These are phyloP conservation scores for Gorsachius goisagi DNA, from an alignment of 2,113 vertebrate species.

Conservation along the genomic window DNA sequence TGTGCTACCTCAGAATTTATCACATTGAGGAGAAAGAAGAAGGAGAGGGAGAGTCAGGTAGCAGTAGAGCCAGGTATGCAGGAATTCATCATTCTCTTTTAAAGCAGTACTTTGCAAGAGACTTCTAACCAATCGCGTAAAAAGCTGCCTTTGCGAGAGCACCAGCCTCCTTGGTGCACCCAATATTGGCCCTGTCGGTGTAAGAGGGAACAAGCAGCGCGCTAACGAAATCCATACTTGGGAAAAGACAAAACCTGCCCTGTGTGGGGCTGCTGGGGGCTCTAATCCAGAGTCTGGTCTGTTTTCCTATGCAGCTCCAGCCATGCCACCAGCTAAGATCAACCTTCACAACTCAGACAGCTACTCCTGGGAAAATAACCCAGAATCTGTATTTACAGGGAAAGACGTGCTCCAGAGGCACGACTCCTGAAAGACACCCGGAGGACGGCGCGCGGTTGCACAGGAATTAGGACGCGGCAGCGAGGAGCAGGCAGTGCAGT, in stretches of 20 bases:
- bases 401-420: not conserved
- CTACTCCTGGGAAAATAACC: not conserved
- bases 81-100: not conserved
- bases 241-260: not conserved
- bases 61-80: fast-evolving
- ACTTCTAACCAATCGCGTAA: not conserved
- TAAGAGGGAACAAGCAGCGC: not conserved
- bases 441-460: not conserved
- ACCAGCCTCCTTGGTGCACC: fast-evolving
- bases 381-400: not conserved
- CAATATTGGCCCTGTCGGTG: fast-evolving
- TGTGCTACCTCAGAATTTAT: not conserved
- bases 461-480: fast-evolving
- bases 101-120: fast-evolving
- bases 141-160: not conserved
- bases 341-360: fast-evolving
- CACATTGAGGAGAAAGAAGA: not conserved
- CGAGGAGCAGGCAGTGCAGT: not conserved
- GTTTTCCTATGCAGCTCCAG: fast-evolving
- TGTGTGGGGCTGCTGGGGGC: fast-evolving
- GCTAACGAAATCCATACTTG: fast-evolving
- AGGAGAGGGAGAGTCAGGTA: not conserved
- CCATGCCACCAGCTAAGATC: not conserved
- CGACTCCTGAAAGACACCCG: fast-evolving
- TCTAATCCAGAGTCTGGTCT: not conserved